Evolutionary conservation across 1,140 invertebrate species (phyloP).

Genomic region (Trichomalopsis sarcophagae): DNA sequence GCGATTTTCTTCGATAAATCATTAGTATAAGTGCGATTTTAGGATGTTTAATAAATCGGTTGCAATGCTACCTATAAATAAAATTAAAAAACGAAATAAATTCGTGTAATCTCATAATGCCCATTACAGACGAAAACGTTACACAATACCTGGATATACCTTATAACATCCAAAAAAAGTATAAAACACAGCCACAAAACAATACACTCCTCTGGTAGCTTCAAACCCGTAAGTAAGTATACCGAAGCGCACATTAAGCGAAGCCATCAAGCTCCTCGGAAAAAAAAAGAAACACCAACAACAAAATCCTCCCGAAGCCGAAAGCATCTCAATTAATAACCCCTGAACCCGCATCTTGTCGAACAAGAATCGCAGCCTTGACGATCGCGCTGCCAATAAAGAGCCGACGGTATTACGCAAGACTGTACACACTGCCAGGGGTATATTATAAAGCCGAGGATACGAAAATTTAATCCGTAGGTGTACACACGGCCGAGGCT

Average conservation of each 20-base stretch:
- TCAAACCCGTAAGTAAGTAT: not conserved
- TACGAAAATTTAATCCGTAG: not conserved
- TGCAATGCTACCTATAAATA: no score
- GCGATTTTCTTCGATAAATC: no score
- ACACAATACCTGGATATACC: no score
- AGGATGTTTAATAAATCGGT: no score
- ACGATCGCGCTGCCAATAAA: not conserved
- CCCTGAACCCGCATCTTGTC: conserved; percentile 11
- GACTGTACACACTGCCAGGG: not conserved
- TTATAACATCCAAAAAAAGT: no score
- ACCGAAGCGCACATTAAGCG: not conserved
- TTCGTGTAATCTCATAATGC: no score
- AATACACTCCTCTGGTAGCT: not conserved
- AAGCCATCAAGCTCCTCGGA: not conserved
- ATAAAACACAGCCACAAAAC: no score
- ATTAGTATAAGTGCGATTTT: no score
- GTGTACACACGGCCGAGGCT: not conserved
- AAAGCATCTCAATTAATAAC: conserved; percentile 29
- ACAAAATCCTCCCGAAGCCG: not conserved
- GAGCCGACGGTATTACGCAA: not conserved
- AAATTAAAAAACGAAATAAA: no score
- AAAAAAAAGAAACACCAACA: not conserved
- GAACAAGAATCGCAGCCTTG: not conserved
- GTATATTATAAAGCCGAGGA: not conserved
- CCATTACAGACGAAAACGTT: no score